A percentile compares a stretch with the other conserved stretches of the same genome.
Conservation (phyloP, 2,113 vertebrate genomes). For the Puma concolor region DNA sequence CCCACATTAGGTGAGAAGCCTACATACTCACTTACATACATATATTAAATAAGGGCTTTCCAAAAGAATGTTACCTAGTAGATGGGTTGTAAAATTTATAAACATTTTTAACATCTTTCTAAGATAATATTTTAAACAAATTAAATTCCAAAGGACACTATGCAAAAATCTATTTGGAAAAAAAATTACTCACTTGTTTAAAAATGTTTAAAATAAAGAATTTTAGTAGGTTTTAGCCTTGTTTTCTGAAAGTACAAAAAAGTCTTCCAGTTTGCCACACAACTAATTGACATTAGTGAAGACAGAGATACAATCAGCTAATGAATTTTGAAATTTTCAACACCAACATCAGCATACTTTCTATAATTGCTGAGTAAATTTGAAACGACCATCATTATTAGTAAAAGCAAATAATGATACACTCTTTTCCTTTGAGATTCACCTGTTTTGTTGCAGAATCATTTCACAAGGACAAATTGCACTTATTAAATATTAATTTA, state of each 20-base stretch:
- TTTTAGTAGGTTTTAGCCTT: background rate
- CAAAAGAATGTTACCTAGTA: background rate
- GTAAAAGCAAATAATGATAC: background rate
- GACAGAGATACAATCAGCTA: background rate
- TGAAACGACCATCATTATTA: background rate
- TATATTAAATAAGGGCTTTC: background rate
- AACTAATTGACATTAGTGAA: background rate
- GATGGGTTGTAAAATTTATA: background rate
- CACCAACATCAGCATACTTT: background rate
- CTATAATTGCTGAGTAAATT: background rate
- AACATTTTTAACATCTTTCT: background rate
- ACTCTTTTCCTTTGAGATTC: background rate
- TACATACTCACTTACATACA: too few species aligned
- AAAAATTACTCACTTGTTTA: background rate
- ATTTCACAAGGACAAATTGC: background rate
- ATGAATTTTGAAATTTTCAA: background rate
- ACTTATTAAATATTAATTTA: slow-evolving; percentile 7
- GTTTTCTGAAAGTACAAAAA: background rate
- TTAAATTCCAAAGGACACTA: background rate
- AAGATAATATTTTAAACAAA: background rate
- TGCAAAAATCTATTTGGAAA: background rate
- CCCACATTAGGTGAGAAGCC: too few species aligned
- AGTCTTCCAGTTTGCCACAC: background rate
- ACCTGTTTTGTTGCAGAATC: background rate
- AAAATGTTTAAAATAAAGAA: slow-evolving; percentile 13